phyloP scores from a whole-genome alignment of 1,140 invertebrate genomes.

The Helicoverpa armigera region DNA sequence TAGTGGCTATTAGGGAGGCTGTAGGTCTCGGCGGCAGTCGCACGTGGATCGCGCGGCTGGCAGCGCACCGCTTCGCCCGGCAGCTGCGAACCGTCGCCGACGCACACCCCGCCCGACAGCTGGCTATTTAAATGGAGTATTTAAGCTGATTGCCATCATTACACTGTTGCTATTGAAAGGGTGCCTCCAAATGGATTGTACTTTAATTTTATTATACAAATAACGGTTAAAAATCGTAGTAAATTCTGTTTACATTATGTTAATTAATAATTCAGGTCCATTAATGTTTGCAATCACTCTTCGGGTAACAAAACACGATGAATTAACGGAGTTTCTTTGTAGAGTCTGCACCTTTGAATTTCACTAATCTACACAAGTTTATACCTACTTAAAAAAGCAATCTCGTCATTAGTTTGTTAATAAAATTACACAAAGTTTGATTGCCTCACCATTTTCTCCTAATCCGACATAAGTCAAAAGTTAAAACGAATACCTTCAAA shows the following conservation, averaged over 20 bases:
- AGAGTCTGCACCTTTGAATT: not conserved
- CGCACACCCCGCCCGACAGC: constrained; percentile 56
- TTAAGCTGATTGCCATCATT: constrained; percentile 66
- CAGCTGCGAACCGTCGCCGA: constrained; percentile 57
- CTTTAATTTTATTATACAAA: constrained; percentile 57
- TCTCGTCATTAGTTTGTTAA: too few species aligned
- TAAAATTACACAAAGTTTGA: not conserved
- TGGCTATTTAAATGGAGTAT: constrained; percentile 68
- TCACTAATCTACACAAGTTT: too few species aligned
- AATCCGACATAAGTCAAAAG: not conserved
- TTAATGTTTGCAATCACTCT: constrained; percentile 10
- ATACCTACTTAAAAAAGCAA: too few species aligned
- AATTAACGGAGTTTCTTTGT: not conserved
- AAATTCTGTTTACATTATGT: constrained; percentile 42
- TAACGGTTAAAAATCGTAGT: constrained; percentile 52
- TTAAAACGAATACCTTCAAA: not conserved
- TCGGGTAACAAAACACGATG: not conserved
- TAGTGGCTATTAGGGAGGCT: constrained; percentile 65
- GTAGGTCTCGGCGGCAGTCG: constrained; percentile 47
- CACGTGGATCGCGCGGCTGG: constrained; percentile 59
- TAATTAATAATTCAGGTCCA: constrained; percentile 29
- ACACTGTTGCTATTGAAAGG: constrained; percentile 59
- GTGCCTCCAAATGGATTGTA: constrained; percentile 55
- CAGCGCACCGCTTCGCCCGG: constrained; percentile 44
- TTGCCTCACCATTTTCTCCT: not conserved